A percentile compares a stretch with the other conserved stretches of the same genome.
Conservation (phyloP, 2,113 vertebrate species). For the Nesogale talazaci region DNA sequence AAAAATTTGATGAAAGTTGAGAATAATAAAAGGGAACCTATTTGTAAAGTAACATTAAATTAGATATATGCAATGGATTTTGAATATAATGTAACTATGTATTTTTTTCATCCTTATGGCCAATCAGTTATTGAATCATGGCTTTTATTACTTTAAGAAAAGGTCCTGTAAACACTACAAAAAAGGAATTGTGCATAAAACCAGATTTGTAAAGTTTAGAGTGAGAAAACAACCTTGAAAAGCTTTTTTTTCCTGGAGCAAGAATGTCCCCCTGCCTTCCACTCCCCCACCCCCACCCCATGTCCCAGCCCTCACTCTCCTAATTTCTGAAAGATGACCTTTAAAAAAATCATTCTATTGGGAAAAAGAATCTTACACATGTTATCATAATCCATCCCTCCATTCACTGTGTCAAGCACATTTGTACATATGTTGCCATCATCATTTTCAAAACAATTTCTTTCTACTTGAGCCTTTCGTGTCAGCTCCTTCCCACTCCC, state of each 20-base stretch:
- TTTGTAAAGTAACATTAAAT: constrained; percentile 42
- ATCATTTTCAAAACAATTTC: too few species aligned
- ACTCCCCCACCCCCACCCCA: too few species aligned
- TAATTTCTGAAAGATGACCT: background rate
- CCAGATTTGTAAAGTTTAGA: constrained; percentile 11
- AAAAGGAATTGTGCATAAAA: constrained; percentile 31
- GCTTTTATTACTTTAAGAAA: background rate
- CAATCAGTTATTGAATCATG: constrained; percentile 22
- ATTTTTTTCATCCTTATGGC: constrained; percentile 52
- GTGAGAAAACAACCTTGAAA: background rate
- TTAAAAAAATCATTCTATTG: too few species aligned
- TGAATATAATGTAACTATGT: constrained; percentile 53
- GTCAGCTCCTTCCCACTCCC: too few species aligned
- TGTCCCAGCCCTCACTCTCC: too few species aligned
- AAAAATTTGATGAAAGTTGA: constrained; percentile 52
- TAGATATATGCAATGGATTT: constrained; percentile 9
- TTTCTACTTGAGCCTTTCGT: too few species aligned
- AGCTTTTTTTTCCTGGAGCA: background rate
- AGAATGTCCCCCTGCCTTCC: fast-evolving
- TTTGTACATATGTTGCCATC: too few species aligned
- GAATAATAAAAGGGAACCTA: constrained; percentile 34
- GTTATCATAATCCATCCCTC: too few species aligned
- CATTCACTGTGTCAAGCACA: too few species aligned
- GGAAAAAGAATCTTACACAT: too few species aligned
- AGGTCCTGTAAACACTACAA: background rate